Evolutionary conservation across 2,113 vertebrate species (phyloP).

Genomic region (Dryoscopus gambensis): DNA sequence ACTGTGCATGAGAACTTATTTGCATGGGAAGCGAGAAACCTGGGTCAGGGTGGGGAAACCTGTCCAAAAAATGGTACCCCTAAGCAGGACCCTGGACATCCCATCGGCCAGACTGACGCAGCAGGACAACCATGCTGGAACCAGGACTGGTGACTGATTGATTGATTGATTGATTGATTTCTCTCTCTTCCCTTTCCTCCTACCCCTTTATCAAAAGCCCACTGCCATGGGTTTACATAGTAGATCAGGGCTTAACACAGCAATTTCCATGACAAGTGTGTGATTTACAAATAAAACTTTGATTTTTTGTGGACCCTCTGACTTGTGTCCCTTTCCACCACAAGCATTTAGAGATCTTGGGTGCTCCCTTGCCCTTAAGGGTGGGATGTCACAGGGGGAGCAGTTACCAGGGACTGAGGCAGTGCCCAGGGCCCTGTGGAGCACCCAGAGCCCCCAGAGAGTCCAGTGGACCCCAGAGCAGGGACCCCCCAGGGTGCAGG

Average conservation of each 20-base stretch:
- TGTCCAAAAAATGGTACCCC: background rate
- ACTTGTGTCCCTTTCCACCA: background rate
- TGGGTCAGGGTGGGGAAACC: background rate
- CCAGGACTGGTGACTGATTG: background rate
- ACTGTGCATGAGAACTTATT: too few species aligned
- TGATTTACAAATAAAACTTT: background rate
- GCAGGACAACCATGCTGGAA: background rate
- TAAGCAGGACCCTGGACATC: background rate
- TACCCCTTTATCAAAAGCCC: background rate
- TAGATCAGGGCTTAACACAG: background rate
- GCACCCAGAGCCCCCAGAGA: background rate
- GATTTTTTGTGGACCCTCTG: background rate
- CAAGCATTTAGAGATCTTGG: background rate
- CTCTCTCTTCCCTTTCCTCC: background rate
- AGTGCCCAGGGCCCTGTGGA: background rate
- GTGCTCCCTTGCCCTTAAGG: background rate
- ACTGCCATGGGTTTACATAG: background rate
- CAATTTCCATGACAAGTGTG: background rate
- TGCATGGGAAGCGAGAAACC: background rate
- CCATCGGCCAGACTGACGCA: fast-evolving
- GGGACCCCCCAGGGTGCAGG: background rate
- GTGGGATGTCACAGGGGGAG: background rate
- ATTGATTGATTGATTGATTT: background rate
- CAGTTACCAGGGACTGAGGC: background rate
- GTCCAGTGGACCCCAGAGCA: background rate